Percentiles rank a stretch among this genome's conserved stretches.
These are phyloP conservation scores for Oligia latruncula DNA, from an alignment of 2,888 invertebrate species.

Conservation along the genomic window DNA sequence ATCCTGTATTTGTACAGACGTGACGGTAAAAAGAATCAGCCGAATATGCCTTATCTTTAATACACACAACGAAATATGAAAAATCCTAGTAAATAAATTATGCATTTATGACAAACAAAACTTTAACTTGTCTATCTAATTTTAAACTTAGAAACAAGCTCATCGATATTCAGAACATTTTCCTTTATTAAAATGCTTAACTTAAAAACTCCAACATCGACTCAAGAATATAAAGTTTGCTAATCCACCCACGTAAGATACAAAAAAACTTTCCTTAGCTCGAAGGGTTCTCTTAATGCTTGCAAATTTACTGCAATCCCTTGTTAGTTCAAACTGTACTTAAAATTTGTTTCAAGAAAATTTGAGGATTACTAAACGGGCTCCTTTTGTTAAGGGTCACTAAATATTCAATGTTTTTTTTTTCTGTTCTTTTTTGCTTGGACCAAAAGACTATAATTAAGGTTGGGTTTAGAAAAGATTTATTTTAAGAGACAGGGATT, in stretches of 20 bases:
- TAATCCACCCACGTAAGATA: constrained; percentile 38
- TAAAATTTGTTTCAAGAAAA: constrained; percentile 25
- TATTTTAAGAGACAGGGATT: background rate
- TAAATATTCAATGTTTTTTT: constrained; percentile 27
- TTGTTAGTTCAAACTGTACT: constrained; percentile 36
- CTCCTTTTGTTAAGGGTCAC: background rate
- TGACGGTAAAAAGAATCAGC: no score
- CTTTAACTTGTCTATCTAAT: background rate
- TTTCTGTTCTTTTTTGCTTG: constrained; percentile 6
- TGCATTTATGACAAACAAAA: constrained; percentile 3
- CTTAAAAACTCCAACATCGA: constrained; percentile 15
- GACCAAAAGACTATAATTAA: background rate
- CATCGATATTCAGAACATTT: constrained; percentile 20
- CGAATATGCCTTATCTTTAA: no score
- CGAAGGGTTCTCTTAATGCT: constrained; percentile 29
- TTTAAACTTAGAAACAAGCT: background rate
- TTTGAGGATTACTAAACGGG: constrained; percentile 11
- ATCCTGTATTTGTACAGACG: no score
- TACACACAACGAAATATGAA: no score
- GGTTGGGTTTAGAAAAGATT: background rate
- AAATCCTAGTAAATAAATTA: background rate
- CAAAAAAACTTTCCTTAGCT: constrained; percentile 19
- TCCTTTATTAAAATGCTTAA: constrained; percentile 13
- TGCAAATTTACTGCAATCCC: constrained; percentile 36
- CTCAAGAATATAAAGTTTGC: constrained; percentile 20